Base-by-base conservation (phyloP, 2,113 vertebrate species). In the Cardinalis cardinalis region DNA sequence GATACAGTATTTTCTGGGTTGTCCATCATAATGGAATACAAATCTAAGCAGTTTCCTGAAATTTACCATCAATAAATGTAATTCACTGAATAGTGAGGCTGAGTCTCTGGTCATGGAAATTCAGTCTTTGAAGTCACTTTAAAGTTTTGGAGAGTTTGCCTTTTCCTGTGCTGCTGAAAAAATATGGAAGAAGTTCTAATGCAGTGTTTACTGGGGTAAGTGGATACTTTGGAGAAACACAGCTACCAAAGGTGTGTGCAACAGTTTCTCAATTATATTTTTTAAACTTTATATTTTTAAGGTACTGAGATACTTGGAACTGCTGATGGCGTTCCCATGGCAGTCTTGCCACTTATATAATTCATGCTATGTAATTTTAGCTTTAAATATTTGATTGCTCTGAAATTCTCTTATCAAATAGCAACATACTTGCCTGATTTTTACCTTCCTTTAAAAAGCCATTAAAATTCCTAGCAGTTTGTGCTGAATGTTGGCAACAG, bases 331-430 rank as follows among this genome's bases (percentile, higher is more conserved):
- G 53, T 84, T 90, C 32, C 12, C 41, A 0, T 25, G 78, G 69
- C 65, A 52, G 28, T 75, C 58, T 65, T 68, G 21, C 17, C 29
- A 79, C 31, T 93, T 78, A 14, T 0, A 20, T 78, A 74, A 92
- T 68, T 90, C 59, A 59, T 80, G 46, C n/a, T 48, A 5, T 69
- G n/a, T 55, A 83, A 92, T 83, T 93, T 87, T 73, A 87, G 7
- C 34, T 79, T 75, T 80, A 82, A 92, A 87, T 80, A 87, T 79
- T 85, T 92, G 59, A 85, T 85, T 73, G 56, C 24, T 83, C 55
- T 70, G 72, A 85, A 94, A 79, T 88, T 87, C 71, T 87, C 36
- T 63, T 92, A 85, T 87, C 75, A 73, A 85, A 83, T 63, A n/a
- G 36, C 38, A 85, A 19, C 78, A 61, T 55, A 85, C 75, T 61